Evolutionary conservation across 2,888 invertebrate genomes (phyloP).

Genomic region (Spicauda simplicius): DNA sequence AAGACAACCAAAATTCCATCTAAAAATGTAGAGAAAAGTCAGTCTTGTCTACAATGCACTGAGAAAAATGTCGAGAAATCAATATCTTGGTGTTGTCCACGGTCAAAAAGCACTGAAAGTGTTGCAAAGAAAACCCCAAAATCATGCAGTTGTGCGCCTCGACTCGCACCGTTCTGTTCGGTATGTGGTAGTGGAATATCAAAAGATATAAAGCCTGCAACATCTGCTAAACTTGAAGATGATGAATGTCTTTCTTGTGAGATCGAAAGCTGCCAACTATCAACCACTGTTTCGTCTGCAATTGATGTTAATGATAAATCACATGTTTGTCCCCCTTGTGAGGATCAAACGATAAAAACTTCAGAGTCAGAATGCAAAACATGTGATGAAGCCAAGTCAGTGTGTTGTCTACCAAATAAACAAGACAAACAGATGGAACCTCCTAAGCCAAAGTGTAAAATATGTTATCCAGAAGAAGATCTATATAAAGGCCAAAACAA

Average conservation of each 20-base stretch:
- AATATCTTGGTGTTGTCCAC: slow-evolving; percentile 1
- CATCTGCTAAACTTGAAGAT: not conserved
- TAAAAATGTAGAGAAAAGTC: slow-evolving; percentile 9
- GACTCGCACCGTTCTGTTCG: not conserved
- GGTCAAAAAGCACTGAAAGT: slow-evolving; percentile 14
- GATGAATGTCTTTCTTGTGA: not conserved
- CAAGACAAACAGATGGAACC: no score
- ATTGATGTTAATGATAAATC: not conserved
- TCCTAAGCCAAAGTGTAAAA: not conserved
- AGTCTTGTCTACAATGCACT: slow-evolving; percentile 19
- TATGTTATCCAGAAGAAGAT: not conserved
- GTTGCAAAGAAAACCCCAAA: not conserved
- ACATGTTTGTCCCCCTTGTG: not conserved
- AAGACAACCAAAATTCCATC: not conserved
- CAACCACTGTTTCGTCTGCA: not conserved
- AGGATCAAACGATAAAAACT: not conserved
- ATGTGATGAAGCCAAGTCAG: not conserved
- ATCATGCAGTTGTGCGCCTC: not conserved
- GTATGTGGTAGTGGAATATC: not conserved
- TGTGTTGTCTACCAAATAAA: no score
- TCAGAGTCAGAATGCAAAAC: not conserved
- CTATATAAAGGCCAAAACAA: not conserved
- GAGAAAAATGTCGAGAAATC: slow-evolving; percentile 1
- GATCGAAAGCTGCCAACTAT: not conserved
- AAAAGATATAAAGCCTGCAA: not conserved